Base-by-base conservation (phyloP, 1,140 invertebrate genomes). In the Potamilus streckersoni region DNA sequence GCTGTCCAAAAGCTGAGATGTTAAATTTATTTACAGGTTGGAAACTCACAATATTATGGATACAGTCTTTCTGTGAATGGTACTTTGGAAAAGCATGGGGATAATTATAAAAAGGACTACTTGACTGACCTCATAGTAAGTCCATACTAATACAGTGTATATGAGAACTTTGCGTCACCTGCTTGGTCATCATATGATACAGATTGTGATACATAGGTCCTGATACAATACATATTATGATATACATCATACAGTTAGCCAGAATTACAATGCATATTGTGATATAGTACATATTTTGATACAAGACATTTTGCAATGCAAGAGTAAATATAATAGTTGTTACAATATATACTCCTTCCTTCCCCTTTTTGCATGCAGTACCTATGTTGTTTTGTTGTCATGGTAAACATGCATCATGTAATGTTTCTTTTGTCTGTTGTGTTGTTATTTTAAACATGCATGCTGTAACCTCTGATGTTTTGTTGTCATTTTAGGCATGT, bases 31-130 rank as follows among this genome's bases (percentile, higher is more conserved):
- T 69, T 78, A 20, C 16, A 87, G 85, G 86, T 87, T 61, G 86
- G 86, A 5, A 87, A 87, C 73, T 97, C 96, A 0, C 92, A 92
- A 49, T 97, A 97, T 89, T 97, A 96, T 85, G 93, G 96, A 89
- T 97, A 96, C 84, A 93, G 93, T 0, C 88, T 97, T n/a, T 96
- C 95, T 3, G 92, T 96, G 68, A 96, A 97, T 90, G 94, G 94
- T 13, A 92, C 92, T 0, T 88, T 91, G 56, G 91, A 90, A 64
- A 91, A 91, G 65, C 91, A 92, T 83, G 90, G 90, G 12, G 67
- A 83, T 59, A 91, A 93, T 80, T 93, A 93, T 20, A 81, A 91
- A n/a, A 89, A 91, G 55, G 92, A 95, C 76, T 97, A 97, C 86
- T 90, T 97, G 12, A 97, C 96, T 11, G 95, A 97, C 91, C 92